Evolutionary conservation across 2,888 invertebrate genomes (phyloP), one percentile per base, ranked within the genome.

Genomic region (Oscheius sp.): DNA sequence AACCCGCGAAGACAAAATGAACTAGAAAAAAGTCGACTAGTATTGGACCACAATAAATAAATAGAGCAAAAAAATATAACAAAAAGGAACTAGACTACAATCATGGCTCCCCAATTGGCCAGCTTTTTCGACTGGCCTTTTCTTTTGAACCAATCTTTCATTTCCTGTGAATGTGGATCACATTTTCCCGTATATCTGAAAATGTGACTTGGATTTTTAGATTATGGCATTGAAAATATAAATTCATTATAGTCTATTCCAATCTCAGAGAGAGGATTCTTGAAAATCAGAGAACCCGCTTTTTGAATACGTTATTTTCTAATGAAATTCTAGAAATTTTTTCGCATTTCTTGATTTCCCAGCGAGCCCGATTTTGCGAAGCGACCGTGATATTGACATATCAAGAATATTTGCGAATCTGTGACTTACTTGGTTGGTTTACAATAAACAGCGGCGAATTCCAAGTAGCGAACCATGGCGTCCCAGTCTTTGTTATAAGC

Each of bases 361-460:
- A n/a, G n/a, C n/a, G n/a, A n/a, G n/a, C n/a, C n/a, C n/a, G n/a
- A n/a, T n/a, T n/a, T n/a, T n/a, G n/a, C n/a, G n/a, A n/a, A n/a
- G n/a, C n/a, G n/a, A n/a, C n/a, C n/a, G n/a, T n/a, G n/a, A n/a
- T n/a, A n/a, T n/a, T n/a, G n/a, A n/a, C n/a, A n/a, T n/a, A n/a
- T 9, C 27, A 23, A 16, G n/a, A 70, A 23, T n/a, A 21, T n/a
- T n/a, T n/a, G n/a, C 29, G 13, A 43, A 21, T 23, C 7, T 7
- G 21, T 58, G 13, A 61, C 76, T 71, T 25, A 87, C 86, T 81
- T 87, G 64, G 71, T 77, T 9, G 81, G 76, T 56, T 77, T 83
- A 73, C 87, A 87, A 77, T 84, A 88, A 29, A 77, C 56, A 27
- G 75, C 76, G 18, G 81, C 84, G 69, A 87, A 87, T 49, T 87